phyloP scores from a whole-genome alignment of 2,113 vertebrate genomes.

The Petrocephalus zakoni region DNA sequence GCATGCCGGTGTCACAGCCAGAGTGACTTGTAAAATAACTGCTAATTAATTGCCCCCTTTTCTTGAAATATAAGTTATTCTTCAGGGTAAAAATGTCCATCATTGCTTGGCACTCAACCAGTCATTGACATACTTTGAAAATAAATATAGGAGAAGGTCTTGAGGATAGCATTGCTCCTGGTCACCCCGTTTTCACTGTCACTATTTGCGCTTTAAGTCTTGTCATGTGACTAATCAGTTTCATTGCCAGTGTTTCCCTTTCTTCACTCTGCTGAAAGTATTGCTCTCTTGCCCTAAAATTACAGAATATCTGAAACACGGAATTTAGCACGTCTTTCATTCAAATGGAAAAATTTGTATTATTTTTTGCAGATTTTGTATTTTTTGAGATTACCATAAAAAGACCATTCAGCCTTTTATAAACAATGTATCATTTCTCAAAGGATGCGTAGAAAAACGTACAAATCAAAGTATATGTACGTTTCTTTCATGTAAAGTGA shows the following conservation, averaged over 20 bases:
- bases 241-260: neutral
- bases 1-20: neutral
- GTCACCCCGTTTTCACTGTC: neutral
- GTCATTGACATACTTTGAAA: neutral
- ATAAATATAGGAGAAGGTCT: neutral
- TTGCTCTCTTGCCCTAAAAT: neutral
- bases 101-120: neutral
- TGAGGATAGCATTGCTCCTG: neutral
- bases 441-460: neutral
- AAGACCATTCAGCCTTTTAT: neutral
- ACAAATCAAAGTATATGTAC: neutral
- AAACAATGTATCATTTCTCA: neutral
- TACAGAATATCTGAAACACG: neutral
- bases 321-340: neutral
- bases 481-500: neutral
- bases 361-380: too few relatives aligned
- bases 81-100: neutral
- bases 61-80: neutral
- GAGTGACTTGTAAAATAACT: neutral
- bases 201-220: neutral
- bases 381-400: neutral
- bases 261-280: neutral
- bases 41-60: neutral
- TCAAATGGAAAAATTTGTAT: neutral
- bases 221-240: neutral